Conservation (phyloP, 2,888 invertebrate species). For the Salpingus planirostris region DNA sequence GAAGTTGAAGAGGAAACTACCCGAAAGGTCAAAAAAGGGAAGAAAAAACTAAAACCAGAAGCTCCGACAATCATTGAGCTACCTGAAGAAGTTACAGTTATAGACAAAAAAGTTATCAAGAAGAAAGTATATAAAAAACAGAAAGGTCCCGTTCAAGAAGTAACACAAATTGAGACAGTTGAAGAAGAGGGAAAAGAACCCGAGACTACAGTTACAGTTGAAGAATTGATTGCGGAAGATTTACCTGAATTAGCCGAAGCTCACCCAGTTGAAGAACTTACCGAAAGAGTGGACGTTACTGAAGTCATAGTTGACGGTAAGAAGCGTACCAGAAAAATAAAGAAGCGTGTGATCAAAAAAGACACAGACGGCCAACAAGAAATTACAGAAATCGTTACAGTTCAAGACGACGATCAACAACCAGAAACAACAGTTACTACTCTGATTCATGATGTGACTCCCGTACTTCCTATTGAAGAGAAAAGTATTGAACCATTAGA, state of each 20-base stretch:
- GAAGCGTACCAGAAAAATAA: constrained; percentile 31
- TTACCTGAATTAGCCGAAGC: constrained; percentile 16
- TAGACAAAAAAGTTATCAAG: constrained; percentile 24
- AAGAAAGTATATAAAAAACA: constrained; percentile 40
- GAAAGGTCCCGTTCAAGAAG: constrained; percentile 31
- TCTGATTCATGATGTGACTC: constrained; percentile 13
- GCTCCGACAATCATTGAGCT: constrained; percentile 26
- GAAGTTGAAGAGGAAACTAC: constrained; percentile 1
- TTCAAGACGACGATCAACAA: constrained; percentile 16
- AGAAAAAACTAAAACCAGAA: constrained; percentile 6
- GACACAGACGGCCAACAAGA: constrained; percentile 24
- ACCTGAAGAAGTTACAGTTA: constrained; percentile 30
- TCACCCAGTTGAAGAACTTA: constrained; percentile 19
- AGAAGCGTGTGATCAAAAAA: constrained; percentile 36
- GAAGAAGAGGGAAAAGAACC: constrained; percentile 20
- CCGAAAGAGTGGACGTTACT: constrained; percentile 20
- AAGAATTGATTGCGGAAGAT: constrained; percentile 19
- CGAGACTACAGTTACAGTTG: constrained; percentile 24
- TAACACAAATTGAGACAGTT: constrained; percentile 32
- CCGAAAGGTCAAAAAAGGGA: neutral
- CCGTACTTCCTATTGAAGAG: constrained; percentile 7
- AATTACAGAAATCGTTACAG: constrained; percentile 21
- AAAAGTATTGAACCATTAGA: constrained; percentile 5
- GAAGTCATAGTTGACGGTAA: constrained; percentile 20
- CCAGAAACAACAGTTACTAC: constrained; percentile 12